phyloP scores from a whole-genome alignment of 2,113 vertebrate species.

The Gyps fulvus region DNA sequence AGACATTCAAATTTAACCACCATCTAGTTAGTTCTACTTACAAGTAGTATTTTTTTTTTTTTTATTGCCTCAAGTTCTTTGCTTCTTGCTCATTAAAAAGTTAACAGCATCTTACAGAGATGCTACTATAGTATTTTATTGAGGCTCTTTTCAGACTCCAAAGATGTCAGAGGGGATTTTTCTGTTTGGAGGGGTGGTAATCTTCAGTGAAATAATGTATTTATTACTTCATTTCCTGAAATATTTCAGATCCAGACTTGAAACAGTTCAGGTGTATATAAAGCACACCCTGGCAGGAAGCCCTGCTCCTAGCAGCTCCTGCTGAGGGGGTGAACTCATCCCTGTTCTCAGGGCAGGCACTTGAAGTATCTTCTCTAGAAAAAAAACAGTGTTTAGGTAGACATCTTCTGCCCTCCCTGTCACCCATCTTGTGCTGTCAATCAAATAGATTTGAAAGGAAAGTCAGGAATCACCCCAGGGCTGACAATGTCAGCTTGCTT shows the following conservation, averaged over 20 bases:
- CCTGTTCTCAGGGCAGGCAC: neutral
- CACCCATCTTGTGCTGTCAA: neutral
- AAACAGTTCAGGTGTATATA: neutral
- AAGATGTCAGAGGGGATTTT: neutral
- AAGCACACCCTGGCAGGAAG: neutral
- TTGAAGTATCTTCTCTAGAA: neutral
- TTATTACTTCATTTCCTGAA: slow-evolving; percentile 27
- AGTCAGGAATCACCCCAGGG: neutral
- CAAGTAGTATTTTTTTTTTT: neutral
- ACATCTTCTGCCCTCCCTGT: neutral
- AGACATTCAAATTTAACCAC: neutral
- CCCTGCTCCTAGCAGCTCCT: neutral
- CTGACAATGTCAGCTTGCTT: neutral
- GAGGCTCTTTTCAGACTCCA: neutral
- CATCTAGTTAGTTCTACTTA: neutral
- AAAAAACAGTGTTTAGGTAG: neutral
- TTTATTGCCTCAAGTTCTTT: neutral
- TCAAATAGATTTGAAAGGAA: neutral
- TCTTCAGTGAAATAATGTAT: neutral
- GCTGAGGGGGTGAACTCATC: slow-evolving; percentile 6
- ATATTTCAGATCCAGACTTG: neutral
- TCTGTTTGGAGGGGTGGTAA: neutral
- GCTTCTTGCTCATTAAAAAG: neutral
- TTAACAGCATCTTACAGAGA: neutral
- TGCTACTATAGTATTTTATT: neutral